phyloP scores from a whole-genome alignment of 2,113 vertebrate genomes.

The Opisthocomus hoazin region DNA sequence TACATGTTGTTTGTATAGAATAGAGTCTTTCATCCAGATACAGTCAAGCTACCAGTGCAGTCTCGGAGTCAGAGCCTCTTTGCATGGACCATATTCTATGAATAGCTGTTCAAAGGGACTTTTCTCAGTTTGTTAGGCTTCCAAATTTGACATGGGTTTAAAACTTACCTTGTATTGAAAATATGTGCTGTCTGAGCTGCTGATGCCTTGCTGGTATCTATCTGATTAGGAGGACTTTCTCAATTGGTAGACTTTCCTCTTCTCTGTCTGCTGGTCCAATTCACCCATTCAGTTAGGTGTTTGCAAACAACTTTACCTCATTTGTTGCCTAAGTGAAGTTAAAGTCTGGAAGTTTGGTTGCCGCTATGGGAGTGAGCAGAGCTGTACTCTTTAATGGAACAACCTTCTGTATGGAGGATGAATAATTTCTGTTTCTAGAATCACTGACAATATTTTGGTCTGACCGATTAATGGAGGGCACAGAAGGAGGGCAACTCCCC shows the following conservation, averaged over 20 bases:
- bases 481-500: background rate
- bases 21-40: background rate
- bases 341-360: background rate
- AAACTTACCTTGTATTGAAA: background rate
- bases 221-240: background rate
- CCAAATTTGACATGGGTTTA: background rate
- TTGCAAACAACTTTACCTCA: background rate
- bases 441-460: background rate
- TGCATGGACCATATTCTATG: background rate
- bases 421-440: background rate
- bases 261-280: background rate
- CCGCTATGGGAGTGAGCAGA: background rate
- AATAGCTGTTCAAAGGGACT: background rate
- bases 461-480: background rate
- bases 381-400: background rate
- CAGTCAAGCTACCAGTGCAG: background rate
- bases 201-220: background rate
- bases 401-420: accelerated
- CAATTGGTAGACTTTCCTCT: background rate
- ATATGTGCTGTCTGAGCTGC: accelerated
- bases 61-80: background rate
- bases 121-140: background rate
- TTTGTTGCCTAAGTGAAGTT: background rate
- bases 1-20: background rate
- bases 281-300: background rate